Evolutionary conservation across 2,888 invertebrate species (phyloP).

Genomic region (Atrina japonica): DNA sequence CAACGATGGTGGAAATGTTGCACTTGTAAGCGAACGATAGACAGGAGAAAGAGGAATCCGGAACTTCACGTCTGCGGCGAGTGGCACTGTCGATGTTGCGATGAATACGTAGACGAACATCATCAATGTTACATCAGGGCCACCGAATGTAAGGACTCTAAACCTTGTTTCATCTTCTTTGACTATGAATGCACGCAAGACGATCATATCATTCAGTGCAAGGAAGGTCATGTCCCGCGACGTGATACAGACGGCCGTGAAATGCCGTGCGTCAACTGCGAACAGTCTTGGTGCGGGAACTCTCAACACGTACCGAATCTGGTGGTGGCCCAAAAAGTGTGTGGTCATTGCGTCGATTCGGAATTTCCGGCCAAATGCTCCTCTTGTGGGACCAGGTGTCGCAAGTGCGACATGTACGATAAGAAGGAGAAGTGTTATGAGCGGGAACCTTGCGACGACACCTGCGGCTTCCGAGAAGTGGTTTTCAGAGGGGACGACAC

Average conservation of each 20-base stretch:
- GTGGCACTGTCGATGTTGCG: not conserved
- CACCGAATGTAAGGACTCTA: not conserved
- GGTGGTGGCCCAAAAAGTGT: slow-evolving; percentile 11
- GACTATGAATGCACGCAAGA: slow-evolving; percentile 20
- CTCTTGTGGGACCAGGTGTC: slow-evolving; percentile 5
- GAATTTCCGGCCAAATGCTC: slow-evolving; percentile 7
- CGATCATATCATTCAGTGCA: slow-evolving; percentile 9
- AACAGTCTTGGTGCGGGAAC: not conserved
- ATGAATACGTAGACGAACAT: not conserved
- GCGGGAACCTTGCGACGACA: slow-evolving; percentile 35
- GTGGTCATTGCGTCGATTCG: slow-evolving; percentile 4
- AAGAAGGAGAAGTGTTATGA: slow-evolving; percentile 29
- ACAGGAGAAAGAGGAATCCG: not conserved
- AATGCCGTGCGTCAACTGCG: slow-evolving; percentile 1
- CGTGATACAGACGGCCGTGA: not conserved
- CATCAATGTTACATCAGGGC: slow-evolving; percentile 18
- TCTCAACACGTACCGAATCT: slow-evolving; percentile 7
- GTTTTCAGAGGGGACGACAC: slow-evolving; percentile 42
- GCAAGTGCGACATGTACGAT: slow-evolving; percentile 37
- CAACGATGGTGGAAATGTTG: slow-evolving; percentile 15
- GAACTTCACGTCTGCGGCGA: slow-evolving; percentile 9
- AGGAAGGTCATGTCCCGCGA: not conserved
- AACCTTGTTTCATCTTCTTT: slow-evolving; percentile 5
- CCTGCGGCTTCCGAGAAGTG: slow-evolving; percentile 43
- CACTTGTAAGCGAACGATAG: slow-evolving; percentile 6